Base-by-base conservation (phyloP, 2,113 vertebrate species). In the Actenoides hombroni region DNA sequence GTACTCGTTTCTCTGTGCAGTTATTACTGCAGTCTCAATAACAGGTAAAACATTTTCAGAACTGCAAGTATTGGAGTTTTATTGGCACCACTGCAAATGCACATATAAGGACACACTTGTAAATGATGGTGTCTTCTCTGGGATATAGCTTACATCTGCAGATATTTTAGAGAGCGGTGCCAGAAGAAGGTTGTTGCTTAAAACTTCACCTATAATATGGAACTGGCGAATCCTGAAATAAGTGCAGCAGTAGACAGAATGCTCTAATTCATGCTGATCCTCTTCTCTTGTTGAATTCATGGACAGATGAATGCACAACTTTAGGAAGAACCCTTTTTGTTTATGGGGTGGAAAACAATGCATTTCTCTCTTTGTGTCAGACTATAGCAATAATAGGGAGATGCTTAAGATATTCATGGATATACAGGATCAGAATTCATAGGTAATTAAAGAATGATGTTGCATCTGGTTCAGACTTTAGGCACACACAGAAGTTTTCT, bases 61-160 rank as follows among this genome's bases (percentile, higher is more conserved):
- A 75, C 61, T 94, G 68, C 42, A 60, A 35, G 39, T 51, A 60
- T 2, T 78, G 33, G 76, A 75, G 53, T 53, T 94, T 75, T 75
- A 56, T 60, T 96, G 94, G 83, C 90, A 86, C 13, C 7, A 24
- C 37, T 78, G 40, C 86, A 86, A 60, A 75, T 71, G 28, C 42
- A 90, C 39, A 60, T 57, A 68, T 51, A 96, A 94, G 77, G 73
- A 46, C 61, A 88, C n/a, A 5, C 60, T 90, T 81, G 64, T 90
- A 93, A 93, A 91, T 39, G 56, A 75, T 49, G 71, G 8, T 89
- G 82, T 86, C 48, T 92, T 80, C 92, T 90, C 86, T 92, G 39
- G 61, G 88, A 93, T 92, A 73, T 29, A 53, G 4, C 4, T 76
- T 68, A 86, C 90, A 68, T 84, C 73, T 84, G 88, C 83, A 92